These are phyloP conservation scores for Psittacula derbiana DNA, from an alignment of 2,797 vertebrate genomes.

Conservation along the genomic window DNA sequence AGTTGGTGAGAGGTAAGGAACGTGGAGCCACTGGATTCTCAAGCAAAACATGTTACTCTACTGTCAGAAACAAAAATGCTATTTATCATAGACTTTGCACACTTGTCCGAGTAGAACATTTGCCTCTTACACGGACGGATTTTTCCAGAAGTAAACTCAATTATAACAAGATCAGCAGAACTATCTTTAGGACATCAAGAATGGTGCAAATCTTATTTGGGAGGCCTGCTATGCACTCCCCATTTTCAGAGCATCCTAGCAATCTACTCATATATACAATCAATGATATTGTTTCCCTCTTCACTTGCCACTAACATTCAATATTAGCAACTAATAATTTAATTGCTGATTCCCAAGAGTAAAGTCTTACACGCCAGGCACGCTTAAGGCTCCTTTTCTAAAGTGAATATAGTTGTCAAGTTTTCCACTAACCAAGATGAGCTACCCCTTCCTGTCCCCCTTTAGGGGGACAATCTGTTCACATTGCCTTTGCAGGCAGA, in stretches of 20 bases:
- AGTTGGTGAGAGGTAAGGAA: background rate
- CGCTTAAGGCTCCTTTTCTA: background rate
- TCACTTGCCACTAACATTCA: background rate
- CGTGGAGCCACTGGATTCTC: background rate
- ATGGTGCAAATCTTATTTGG: background rate
- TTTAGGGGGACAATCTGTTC: background rate
- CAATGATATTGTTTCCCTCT: background rate
- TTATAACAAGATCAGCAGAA: background rate
- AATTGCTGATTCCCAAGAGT: background rate
- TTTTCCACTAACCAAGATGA: background rate
- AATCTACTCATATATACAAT: background rate
- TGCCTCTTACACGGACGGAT: background rate
- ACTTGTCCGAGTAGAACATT: background rate
- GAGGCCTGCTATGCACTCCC: background rate
- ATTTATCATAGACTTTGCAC: background rate
- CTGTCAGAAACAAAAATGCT: background rate
- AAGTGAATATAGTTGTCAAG: background rate
- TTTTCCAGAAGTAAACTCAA: background rate
- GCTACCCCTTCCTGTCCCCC: background rate
- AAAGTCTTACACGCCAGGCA: background rate
- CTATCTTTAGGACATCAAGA: background rate
- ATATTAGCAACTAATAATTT: background rate
- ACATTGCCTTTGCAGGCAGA: background rate
- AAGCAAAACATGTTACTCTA: background rate
- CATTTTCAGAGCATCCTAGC: background rate